Percentiles rank a stretch among this genome's conserved stretches.
Evolutionary conservation across 2,888 invertebrate species (phyloP).

Genomic region (Andrena fulva): DNA sequence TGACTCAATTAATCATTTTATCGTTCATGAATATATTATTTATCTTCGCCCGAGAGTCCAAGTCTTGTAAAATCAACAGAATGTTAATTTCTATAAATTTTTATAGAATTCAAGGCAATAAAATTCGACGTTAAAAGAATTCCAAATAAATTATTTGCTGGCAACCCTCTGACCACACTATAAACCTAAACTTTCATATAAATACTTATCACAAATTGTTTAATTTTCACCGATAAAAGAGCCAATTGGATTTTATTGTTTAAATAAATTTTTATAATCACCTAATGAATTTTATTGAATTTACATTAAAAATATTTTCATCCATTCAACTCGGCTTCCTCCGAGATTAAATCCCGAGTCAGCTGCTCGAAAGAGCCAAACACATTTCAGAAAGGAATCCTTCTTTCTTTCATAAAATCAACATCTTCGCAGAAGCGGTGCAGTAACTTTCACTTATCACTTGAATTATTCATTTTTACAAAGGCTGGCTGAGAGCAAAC

Average conservation of each 20-base stretch:
- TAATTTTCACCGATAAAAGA: too few species aligned
- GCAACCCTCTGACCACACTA: too few species aligned
- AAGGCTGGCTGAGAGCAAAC: neutral
- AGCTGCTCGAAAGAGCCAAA: too few species aligned
- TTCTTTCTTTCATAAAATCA: neutral
- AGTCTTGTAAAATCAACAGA: neutral
- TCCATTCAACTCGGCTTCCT: too few species aligned
- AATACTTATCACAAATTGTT: too few species aligned
- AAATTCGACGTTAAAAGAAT: neutral
- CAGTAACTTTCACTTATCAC: neutral
- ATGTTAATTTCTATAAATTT: neutral
- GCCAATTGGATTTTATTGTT: too few species aligned
- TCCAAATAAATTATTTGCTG: too few species aligned
- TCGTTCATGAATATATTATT: neutral
- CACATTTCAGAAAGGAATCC: neutral
- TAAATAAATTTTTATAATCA: too few species aligned
- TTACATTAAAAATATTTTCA: too few species aligned
- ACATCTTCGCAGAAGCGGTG: neutral
- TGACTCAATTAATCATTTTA: neutral
- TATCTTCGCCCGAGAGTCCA: neutral
- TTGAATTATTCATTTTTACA: slow-evolving; percentile 3
- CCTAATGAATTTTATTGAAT: too few species aligned
- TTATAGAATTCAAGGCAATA: neutral
- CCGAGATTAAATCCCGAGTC: too few species aligned
- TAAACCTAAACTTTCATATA: too few species aligned